These are phyloP conservation scores for Ciconia stormi DNA, from an alignment of 2,113 vertebrate genomes.

Conservation along the genomic window DNA sequence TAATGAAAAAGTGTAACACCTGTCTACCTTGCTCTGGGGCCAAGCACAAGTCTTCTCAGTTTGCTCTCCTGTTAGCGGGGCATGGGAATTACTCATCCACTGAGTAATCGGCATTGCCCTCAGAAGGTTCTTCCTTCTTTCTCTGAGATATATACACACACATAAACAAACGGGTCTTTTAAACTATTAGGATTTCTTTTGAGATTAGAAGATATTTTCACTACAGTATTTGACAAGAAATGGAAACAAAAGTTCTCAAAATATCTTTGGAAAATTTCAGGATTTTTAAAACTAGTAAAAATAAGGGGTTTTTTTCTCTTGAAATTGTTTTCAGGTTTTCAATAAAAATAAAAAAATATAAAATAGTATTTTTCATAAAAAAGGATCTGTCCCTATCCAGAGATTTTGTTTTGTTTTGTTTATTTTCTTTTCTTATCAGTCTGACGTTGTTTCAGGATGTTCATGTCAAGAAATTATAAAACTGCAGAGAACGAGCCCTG, in stretches of 20 bases:
- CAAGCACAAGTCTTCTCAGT: conserved; percentile 13
- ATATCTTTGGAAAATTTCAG: neutral
- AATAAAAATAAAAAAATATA: neutral
- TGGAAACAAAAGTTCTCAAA: neutral
- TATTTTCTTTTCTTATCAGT: neutral
- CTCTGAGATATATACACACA: neutral
- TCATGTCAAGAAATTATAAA: neutral
- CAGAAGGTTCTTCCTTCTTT: neutral
- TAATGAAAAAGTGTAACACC: conserved; percentile 10
- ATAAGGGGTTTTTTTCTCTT: neutral
- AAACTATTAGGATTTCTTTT: neutral
- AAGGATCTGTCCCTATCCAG: neutral
- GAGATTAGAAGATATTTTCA: neutral
- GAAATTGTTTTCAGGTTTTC: neutral
- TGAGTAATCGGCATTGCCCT: neutral
- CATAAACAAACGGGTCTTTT: neutral
- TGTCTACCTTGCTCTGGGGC: neutral
- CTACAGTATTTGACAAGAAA: neutral
- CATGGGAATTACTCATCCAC: neutral
- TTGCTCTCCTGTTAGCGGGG: neutral
- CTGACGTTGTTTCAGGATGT: neutral
- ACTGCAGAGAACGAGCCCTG: neutral
- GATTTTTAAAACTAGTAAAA: neutral
- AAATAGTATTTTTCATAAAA: neutral
- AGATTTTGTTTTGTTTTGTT: neutral